These are phyloP conservation scores for Orchestes rusci DNA, from an alignment of 2,888 invertebrate species.

Conservation along the genomic window DNA sequence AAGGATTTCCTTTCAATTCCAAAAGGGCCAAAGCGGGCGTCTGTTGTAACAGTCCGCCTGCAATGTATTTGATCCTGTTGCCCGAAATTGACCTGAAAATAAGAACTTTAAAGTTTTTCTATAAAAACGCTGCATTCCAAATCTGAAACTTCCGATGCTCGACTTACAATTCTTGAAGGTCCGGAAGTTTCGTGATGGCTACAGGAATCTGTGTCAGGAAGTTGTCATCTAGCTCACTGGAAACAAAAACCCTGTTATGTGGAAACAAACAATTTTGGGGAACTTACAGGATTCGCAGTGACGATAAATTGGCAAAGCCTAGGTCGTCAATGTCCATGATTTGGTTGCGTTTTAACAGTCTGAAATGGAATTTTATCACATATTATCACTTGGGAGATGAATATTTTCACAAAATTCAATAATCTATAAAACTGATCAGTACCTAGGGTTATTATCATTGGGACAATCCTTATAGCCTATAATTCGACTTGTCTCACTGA, in stretches of 20 bases:
- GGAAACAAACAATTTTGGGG: not conserved
- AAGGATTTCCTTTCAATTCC: conserved; percentile 79
- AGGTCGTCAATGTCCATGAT: conserved; percentile 69
- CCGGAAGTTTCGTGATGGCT: conserved; percentile 65
- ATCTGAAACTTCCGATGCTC: not conserved
- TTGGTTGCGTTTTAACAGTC: conserved; percentile 80
- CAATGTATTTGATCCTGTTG: conserved; percentile 72
- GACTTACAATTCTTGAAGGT: conserved; percentile 83
- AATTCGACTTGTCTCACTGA: too few species aligned
- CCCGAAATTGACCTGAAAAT: conserved; percentile 67
- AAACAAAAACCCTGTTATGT: conserved; percentile 32
- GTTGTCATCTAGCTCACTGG: conserved; percentile 72
- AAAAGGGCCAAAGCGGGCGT: conserved; percentile 64
- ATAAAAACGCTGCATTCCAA: not conserved
- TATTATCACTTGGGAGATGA: too few species aligned
- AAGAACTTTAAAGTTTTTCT: conserved; percentile 4
- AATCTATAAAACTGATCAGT: too few species aligned
- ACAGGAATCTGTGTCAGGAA: conserved; percentile 65
- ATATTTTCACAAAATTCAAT: too few species aligned
- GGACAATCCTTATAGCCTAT: too few species aligned
- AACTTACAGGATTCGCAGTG: conserved; percentile 83
- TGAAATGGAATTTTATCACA: conserved; percentile 52
- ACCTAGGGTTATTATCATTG: too few species aligned
- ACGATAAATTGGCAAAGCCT: conserved; percentile 72
- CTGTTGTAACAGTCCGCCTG: conserved; percentile 61